phyloP scores from a whole-genome alignment of 2,888 invertebrate species.

The Sthenelais limicola region DNA sequence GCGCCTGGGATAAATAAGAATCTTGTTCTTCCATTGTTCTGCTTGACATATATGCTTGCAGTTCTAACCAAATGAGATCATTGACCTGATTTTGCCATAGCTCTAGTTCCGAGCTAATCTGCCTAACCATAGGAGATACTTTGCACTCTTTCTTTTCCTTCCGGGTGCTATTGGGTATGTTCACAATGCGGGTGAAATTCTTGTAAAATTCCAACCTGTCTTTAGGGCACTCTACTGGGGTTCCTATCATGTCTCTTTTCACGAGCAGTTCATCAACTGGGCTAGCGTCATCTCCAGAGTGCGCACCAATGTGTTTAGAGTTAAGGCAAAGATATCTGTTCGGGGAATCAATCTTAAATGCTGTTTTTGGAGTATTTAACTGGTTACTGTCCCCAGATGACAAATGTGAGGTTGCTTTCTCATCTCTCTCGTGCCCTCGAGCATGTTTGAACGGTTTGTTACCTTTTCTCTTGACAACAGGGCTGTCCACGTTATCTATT shows the following conservation, averaged over 20 bases:
- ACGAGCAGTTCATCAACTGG: background rate
- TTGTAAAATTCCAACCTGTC: slow-evolving; percentile 69
- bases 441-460: slow-evolving; percentile 32
- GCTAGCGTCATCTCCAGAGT: background rate
- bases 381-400: background rate
- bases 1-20: slow-evolving; percentile 81
- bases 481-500: slow-evolving; percentile 1
- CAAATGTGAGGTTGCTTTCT: slow-evolving; percentile 19
- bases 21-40: slow-evolving; percentile 84
- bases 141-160: slow-evolving; percentile 62
- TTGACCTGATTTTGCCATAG: slow-evolving; percentile 91
- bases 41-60: slow-evolving; percentile 80
- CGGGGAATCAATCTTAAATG: slow-evolving; percentile 41
- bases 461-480: slow-evolving; percentile 32
- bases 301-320: slow-evolving; percentile 36
- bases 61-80: slow-evolving; percentile 92
- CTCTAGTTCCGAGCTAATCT: slow-evolving; percentile 84
- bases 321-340: slow-evolving; percentile 40
- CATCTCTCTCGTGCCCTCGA: slow-evolving; percentile 32
- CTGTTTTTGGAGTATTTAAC: background rate
- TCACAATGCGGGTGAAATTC: slow-evolving; percentile 83
- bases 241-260: background rate
- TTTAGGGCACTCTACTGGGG: slow-evolving; percentile 50
- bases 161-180: slow-evolving; percentile 75
- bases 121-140: slow-evolving; percentile 59